Evolutionary conservation across 2,888 invertebrate species (phyloP), one percentile per base, ranked within the genome.

Genomic region (Aspidiotus rigidus): DNA sequence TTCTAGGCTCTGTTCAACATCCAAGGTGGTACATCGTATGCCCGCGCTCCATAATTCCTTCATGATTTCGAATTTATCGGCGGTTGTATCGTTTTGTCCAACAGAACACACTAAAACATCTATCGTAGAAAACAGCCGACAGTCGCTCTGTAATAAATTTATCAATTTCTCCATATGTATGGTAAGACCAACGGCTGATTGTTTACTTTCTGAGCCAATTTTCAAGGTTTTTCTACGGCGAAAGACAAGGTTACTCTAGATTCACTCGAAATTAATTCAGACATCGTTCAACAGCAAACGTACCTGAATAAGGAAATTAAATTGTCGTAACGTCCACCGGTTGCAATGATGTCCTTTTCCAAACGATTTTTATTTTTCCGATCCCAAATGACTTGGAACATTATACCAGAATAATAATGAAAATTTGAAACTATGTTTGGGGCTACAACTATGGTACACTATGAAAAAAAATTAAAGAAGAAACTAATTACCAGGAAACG

Each of bases 321-420:
- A 10, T 83, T 83, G 77, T 96, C 93, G 75, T 95, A 97, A 74
- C 94, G 84, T 54, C 95, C 94, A 0, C 96, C 96, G 8, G 86
- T 88, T 0, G 94, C 94, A 57, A 96, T 81, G 0, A 93, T 73
- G 83, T 89, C 74, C 80, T 83, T 72, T 80, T 78, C 78, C 71
- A 80, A 80, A 72, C 80, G 81, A 67, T 81, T 79, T 72, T 82
- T 83, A 71, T 81, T 81, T 73, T 81, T 83, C 61, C 82, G 75
- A 73, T 85, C 83, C 73, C 83, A 83, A 5, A 83, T 83, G 73
- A 88, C 81, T 77, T 88, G 86, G 75, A 83, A 88, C 73, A 87
- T 81, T 74, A 86, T 79, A 0, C 88, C 88, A 7, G 84, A 85
- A 76, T 84, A 86, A 73, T 85, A 83, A 55, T 82, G 79, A n/a